Evolutionary conservation across 2,113 vertebrate genomes (phyloP), one percentile per base, ranked within the genome.

Genomic region (Sorex fumeus): DNA sequence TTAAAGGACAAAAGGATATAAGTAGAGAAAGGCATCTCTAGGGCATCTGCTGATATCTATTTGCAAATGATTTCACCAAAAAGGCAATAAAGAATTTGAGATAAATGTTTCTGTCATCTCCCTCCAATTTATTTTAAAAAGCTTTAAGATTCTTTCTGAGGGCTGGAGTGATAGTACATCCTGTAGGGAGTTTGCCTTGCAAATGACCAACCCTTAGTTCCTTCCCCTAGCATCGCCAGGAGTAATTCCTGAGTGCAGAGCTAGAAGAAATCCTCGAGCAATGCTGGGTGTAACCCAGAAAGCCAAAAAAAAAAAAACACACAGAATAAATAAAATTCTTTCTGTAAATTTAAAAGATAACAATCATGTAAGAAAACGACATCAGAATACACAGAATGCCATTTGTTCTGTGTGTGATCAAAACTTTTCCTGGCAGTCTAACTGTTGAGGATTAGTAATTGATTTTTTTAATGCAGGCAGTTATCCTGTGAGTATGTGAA

Each of bases 401-500:
- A 4, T 90, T 60, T 62, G 27, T 69, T 32, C 64, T 64, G 6
- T n/a, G 2, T 64, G 84, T 93, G 6, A 67, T 83, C 2, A 66
- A 79, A 93, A 72, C 30, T 43, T 4, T 90, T 27, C 18, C 0
- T 28, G 69, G 25, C 10, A 83, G 13, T 27, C 66, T 50, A 77
- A 87, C 40, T 28, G 91, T 78, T 43, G 34, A 2, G 47, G 27
- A 80, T 70, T 95, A 27, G 67, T 69, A 3, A 66, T 96, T 95
- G 19, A 13, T 88, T 9, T 27, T 92, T 96, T 88, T 69, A 82
- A 40, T 83, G 21, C 19, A 89, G 70, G 15, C 94, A 64, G 69
- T 91, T 96, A 62, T 96, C 32, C 78, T 53, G 34, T 97, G 89
- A 94, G 71, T 89, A 19, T 75, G 50, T 91, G 86, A 67, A 96